Base-by-base conservation (phyloP, 2,797 vertebrate genomes). In the Vespertilio murinus region DNA sequence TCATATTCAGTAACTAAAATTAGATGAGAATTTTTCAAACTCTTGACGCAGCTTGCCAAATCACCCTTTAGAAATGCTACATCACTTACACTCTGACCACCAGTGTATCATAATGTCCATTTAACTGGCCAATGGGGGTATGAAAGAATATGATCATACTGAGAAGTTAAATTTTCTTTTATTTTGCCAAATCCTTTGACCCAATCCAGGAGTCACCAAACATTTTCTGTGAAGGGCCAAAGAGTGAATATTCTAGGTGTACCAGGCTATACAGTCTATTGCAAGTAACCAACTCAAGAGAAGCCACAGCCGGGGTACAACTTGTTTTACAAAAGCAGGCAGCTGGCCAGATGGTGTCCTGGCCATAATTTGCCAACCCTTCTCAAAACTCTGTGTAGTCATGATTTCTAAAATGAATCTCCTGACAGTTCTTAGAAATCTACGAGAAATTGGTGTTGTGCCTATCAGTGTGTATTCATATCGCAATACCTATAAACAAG, bases 131-230 rank as follows among this genome's bases (percentile, higher is more conserved):
- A 42, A 25, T 74, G 18, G 7, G 18, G 6, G 54, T 67, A 67
- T 70, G 9, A 73, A 30, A 77, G 61, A 9, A 64, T 8, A 56
- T 42, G 14, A 28, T 83, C 61, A 84, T 33, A 88, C 6, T 20
- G 25, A 94, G 49, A 81, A 33, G 52, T 81, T 92, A 90, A 40
- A 38, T 67, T 69, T 40, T 20, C 10, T 90, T 96, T 84, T 35
- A 69, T 61, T 96, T 95, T 93, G n/a, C 38, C 74, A 82, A 73
- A 84, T 61, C 23, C 59, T 92, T 45, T 81, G 10, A 56, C 47
- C 42, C 71, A 83, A 88, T 47, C 82, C 35, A 88, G 28, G 59
- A 28, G 52, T 88, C 64, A 88, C 22, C 52, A 71, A 71, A 71
- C 7, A 78, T 80, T 74, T 71, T 91, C 49, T 67, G 7, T 71